phyloP scores from a whole-genome alignment of 2,113 vertebrate species.

The Mystacornis crossleyi region DNA sequence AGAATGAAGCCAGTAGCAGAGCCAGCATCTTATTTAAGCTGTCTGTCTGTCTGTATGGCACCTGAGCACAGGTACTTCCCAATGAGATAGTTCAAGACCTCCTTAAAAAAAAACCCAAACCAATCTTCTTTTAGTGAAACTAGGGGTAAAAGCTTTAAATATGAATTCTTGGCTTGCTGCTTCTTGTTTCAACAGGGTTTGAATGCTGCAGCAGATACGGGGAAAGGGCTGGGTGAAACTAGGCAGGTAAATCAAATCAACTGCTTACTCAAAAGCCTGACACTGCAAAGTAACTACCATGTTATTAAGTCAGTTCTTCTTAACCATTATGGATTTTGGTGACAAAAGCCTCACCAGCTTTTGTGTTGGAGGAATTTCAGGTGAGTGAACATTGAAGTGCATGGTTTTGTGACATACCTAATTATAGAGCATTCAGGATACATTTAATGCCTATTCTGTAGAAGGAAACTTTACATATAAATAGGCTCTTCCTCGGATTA shows the following conservation, averaged over 20 bases:
- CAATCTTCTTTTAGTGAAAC: background rate
- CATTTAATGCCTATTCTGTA: background rate
- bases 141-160: background rate
- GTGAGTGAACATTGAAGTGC: background rate
- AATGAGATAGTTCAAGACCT: background rate
- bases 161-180: background rate
- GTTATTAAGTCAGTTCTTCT: background rate
- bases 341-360: background rate
- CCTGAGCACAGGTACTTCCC: background rate
- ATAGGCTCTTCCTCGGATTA: background rate
- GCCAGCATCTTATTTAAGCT: background rate
- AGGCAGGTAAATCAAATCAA: background rate
- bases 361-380: background rate
- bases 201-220: background rate
- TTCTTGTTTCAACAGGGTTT: background rate
- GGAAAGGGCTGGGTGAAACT: background rate
- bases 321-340: background rate
- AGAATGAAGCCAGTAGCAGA: background rate
- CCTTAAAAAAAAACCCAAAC: background rate
- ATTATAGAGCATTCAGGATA: background rate
- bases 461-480: background rate
- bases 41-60: background rate
- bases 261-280: background rate
- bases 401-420: background rate
- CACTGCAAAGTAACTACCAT: background rate